phyloP scores from a whole-genome alignment of 2,888 invertebrate genomes.

The Endomychus coccineus region DNA sequence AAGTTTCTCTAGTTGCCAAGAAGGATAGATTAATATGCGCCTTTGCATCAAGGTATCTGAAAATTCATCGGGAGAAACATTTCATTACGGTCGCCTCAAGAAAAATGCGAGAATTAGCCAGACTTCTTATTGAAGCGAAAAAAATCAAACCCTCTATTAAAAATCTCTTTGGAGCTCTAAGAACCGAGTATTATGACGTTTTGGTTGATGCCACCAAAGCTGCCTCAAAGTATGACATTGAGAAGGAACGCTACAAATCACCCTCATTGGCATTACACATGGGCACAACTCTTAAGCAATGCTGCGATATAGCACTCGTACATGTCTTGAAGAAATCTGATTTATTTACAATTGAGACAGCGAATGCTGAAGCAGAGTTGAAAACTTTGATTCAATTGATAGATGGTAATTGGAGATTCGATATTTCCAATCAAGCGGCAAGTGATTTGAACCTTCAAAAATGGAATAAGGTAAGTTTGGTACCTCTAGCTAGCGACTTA shows the following conservation, averaged over 20 bases:
- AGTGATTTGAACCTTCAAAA: too few species aligned
- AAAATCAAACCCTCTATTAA: constrained; percentile 10
- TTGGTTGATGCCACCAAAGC: constrained; percentile 19
- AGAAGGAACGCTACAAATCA: constrained; percentile 7
- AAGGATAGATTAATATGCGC: constrained; percentile 17
- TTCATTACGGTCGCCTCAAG: constrained; percentile 13
- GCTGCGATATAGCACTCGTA: constrained; percentile 12
- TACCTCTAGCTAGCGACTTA: too few species aligned
- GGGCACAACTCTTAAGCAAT: constrained; percentile 16
- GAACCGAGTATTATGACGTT: constrained; percentile 20
- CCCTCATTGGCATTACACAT: constrained; percentile 14
- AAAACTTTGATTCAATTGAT: too few species aligned
- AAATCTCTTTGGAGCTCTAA: constrained; percentile 15
- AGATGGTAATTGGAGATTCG: too few species aligned
- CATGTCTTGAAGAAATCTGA: constrained; percentile 10
- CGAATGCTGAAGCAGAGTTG: too few species aligned
- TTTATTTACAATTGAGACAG: too few species aligned
- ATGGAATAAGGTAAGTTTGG: too few species aligned
- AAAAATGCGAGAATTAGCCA: constrained; percentile 18
- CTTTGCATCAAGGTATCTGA: constrained; percentile 16
- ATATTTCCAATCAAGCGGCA: too few species aligned
- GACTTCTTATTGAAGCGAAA: constrained; percentile 13
- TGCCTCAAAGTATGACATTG: constrained; percentile 13
- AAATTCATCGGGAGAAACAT: constrained; percentile 17
- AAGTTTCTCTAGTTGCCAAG: constrained; percentile 15